A percentile compares a stretch with the other conserved stretches of the same genome.
Conservation (phyloP, 2,797 vertebrate genomes). For the Manis pentadactyla region DNA sequence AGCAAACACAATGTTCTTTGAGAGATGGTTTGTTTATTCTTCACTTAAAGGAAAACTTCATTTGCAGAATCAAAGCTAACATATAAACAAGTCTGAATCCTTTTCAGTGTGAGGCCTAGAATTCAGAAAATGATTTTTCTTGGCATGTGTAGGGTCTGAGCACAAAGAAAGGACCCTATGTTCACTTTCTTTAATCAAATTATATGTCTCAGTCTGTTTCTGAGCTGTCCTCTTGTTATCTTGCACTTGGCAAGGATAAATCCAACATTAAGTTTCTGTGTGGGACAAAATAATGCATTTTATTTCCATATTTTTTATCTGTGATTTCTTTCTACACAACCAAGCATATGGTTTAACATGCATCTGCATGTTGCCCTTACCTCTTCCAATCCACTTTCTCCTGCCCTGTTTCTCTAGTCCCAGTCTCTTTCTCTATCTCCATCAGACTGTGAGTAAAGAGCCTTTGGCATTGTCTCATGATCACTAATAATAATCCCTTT, state of each 20-base stretch:
- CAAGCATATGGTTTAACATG: background rate
- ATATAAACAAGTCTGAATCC: background rate
- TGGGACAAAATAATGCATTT: background rate
- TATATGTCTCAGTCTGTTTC: background rate
- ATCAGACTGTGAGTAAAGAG: background rate
- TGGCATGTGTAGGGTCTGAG: background rate
- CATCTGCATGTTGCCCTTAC: background rate
- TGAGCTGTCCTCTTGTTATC: background rate
- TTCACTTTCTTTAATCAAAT: constrained; percentile 30
- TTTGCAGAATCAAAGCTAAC: constrained; percentile 46
- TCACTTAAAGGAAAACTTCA: constrained; percentile 49
- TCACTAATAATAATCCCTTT: background rate
- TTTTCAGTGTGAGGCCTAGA: background rate
- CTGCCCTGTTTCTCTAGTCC: background rate
- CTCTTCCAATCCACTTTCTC: background rate
- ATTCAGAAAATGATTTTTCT: background rate
- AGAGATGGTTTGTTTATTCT: background rate
- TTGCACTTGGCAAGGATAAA: background rate
- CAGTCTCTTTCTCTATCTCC: background rate
- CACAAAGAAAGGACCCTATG: background rate
- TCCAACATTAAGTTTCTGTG: background rate
- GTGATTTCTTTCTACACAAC: background rate
- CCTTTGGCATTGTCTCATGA: background rate
- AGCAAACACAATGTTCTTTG: constrained; percentile 39
- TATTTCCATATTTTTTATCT: background rate